Base-by-base conservation (phyloP, 1,140 invertebrate species). In the Helicoverpa armigera region DNA sequence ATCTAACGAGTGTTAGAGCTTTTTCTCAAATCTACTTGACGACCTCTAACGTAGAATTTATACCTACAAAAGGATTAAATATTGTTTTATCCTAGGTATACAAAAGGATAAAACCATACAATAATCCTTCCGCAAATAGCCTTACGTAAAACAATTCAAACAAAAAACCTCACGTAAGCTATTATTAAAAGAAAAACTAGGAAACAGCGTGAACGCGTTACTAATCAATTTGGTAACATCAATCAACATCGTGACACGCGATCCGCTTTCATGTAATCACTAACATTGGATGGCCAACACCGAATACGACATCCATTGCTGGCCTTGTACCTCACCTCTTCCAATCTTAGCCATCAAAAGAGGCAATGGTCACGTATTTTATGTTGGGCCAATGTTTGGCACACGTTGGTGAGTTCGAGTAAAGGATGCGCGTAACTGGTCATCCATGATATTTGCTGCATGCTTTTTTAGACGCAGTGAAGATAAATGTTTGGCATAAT, bases 201-300 rank as follows among this genome's bases (percentile, higher is more conserved):
- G 74, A 77, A 77, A 77, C 74, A 51, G 14, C 16, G 50, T 18
- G 48, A 70, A 58, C 63, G 60, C 65, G 77, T 70, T 51, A 23
- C 77, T 70, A 79, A 79, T 79, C 77, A 54, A 70, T 79, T 79
- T 79, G 53, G 77, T 79, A 79, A 70, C 54, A 70, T 79, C 63
- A 54, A 79, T 65, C 63, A 48, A 58, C 51, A 29, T 50, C 65
- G 51, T 31, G 48, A 31, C 77, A 79, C 77, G 77, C 77, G 65
- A 79, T 70, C 67, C 23, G 43, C 48, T 54, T 70, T 70, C 67
- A 70, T 70, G 50, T 70, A 70, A 70, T 50, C 67, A 70, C 63
- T 43, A 67, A 67, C n/a, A 35, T 67, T 50, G 43, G 65, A 14
- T 11, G 16, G 12, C 65, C 65, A 69, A 69, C 16, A 50, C 43